phyloP scores from a whole-genome alignment of 2,888 invertebrate genomes.

The Nomada goodeniana region DNA sequence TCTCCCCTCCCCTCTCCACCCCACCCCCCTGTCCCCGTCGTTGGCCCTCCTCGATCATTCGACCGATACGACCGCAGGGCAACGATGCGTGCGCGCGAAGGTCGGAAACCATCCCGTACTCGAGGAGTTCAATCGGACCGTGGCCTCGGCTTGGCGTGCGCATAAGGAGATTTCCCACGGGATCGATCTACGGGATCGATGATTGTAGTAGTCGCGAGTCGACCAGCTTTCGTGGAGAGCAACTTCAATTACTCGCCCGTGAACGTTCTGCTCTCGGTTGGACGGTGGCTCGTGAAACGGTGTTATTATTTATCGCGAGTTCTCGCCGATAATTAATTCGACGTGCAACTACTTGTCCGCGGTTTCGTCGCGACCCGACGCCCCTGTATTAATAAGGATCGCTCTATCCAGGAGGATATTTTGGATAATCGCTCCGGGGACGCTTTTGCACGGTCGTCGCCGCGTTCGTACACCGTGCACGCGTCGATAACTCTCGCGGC shows the following conservation, averaged over 20 bases:
- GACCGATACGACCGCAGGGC: conserved; percentile 77
- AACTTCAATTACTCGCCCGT: conserved; percentile 3
- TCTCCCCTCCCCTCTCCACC: too few relatives aligned
- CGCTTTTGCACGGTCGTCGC: background rate
- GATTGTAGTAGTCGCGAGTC: conserved; percentile 60
- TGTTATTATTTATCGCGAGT: too few relatives aligned
- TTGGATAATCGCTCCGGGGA: background rate
- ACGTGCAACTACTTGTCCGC: too few relatives aligned
- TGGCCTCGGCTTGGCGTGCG: conserved; percentile 35
- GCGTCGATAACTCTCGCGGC: background rate
- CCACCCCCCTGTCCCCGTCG: background rate
- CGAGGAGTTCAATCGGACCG: conserved; percentile 34
- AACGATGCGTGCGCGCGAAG: conserved; percentile 80
- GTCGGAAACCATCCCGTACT: conserved; percentile 64
- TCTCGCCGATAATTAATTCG: too few relatives aligned
- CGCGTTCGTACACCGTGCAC: background rate
- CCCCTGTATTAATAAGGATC: too few relatives aligned
- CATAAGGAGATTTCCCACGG: conserved; percentile 74
- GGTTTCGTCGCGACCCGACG: too few relatives aligned
- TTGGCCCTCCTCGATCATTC: conserved; percentile 55
- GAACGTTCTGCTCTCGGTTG: background rate
- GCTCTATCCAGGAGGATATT: background rate
- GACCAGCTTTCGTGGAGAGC: conserved; percentile 3
- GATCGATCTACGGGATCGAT: conserved; percentile 42
- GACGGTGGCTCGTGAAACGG: too few relatives aligned